Base-by-base conservation (phyloP, 2,797 vertebrate genomes). In the Aldrovandia affinis region DNA sequence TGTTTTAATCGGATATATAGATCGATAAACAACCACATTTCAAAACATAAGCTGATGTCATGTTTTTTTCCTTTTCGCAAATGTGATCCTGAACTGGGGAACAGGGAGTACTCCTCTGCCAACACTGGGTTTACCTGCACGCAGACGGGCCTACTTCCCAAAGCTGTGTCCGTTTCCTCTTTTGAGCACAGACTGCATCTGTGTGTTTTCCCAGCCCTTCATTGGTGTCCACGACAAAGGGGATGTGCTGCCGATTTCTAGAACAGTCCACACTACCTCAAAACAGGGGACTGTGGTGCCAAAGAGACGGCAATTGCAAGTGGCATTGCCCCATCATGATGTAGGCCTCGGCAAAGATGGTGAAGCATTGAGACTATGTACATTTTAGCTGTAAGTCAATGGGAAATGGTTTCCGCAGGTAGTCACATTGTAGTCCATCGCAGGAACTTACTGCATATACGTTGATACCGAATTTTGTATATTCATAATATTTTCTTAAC, bases 1-100 rank as follows among this genome's bases (percentile, higher is more conserved):
- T 57, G n/a, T 82, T 85, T 84, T 82, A 82, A 82, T 82, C 80
- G 84, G 77, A 78, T 82, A 65, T 82, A 85, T 80, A 79, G 47
- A 42, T 75, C 18, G 44, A 83, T 83, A 83, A 82, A 85, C 73
- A 65, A 75, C 47, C 47, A 81, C 80, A 36, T 85, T 82, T 50
- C 57, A 85, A 85, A 68, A 81, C 18, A 59, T 68, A 15, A 77
- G 12, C 36, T 7, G 12, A 61, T n/a, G 42, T 83, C 8, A 5
- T 39, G 7, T 9, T 42, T 33, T 70, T 36, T 70, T 70, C n/a
- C n/a, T 63, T 68, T 36, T 70, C 36, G 3, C 36, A 5, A 20
- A 36, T 12, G 33, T 63, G 59, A 5, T 7, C 59, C 2, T 61
- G 57, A 61, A 25, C 28, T 57, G 10, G 12, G 10, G 55, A 10